Base-by-base conservation (phyloP, 1,140 invertebrate species). In the Brachionus rubens region DNA sequence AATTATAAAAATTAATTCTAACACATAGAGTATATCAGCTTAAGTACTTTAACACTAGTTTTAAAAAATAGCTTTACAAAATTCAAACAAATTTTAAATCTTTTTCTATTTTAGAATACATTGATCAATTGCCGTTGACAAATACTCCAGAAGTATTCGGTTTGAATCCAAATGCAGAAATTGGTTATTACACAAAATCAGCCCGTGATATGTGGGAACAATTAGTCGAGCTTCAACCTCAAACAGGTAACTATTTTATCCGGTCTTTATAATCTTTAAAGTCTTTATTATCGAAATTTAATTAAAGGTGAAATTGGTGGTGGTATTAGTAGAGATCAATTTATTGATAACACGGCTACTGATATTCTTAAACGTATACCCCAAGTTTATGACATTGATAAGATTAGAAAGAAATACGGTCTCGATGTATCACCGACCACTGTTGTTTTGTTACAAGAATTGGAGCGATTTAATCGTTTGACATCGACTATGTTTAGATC, bases 391-490 rank as follows among this genome's bases (percentile, higher is more conserved):
- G 91, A 94, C 81, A 86, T 93, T 3, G 89, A 89, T 83, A 90
- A 89, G 83, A 88, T 93, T 21, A 87, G 89, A 72, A 90, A 90
- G 82, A 88, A 88, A 79, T 91, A 90, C 81, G 91, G 91, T 77
- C 83, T 90, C 80, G 88, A 87, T 77, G 88, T 93, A 50, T 88
- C 90, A 3, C 92, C 93, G 4, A 90, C 91, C 0, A 88, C 91
- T 0, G 89, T 93, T 26, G 92, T 95, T 3, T 83, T 95, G 30
- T 86, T 94, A 48, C 92, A 95, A 87, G 93, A 94, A 83, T 82
- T 94, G 19, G 91, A 94, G 80, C 87, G 91, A 80, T 93, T 93
- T 82, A 94, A 94, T 82, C 85, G 87, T 43, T 86, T 95, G 4
- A 89, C 92, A 54, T 81, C 81, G n/a, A 88, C 85, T 75, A 92